phyloP scores from a whole-genome alignment of 2,888 invertebrate genomes.

The Lepidocyrtoides sp. region DNA sequence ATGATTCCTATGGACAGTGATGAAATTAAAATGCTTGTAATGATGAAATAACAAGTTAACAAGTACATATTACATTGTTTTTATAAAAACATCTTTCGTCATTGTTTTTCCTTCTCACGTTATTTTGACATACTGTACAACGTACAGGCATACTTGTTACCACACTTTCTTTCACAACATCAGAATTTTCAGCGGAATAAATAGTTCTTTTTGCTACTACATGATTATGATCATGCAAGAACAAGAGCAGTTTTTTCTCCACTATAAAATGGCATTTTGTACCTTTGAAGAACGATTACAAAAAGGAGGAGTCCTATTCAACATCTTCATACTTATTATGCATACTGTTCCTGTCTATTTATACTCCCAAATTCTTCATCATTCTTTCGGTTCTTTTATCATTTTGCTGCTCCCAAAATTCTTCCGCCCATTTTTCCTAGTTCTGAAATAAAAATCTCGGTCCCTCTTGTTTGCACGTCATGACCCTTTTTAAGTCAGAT shows the following conservation, averaged over 20 bases:
- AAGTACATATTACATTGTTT: too few relatives aligned
- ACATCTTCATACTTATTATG: background rate
- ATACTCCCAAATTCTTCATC: background rate
- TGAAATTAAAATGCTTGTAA: too few relatives aligned
- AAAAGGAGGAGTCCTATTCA: too few relatives aligned
- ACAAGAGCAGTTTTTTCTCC: background rate
- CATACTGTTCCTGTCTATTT: background rate
- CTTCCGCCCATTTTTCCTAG: background rate
- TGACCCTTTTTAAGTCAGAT: slow-evolving; percentile 63
- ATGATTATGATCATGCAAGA: background rate
- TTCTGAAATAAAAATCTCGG: background rate
- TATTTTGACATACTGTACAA: too few relatives aligned
- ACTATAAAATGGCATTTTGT: background rate
- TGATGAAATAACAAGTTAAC: too few relatives aligned
- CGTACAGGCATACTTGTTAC: too few relatives aligned
- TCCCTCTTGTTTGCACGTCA: slow-evolving; percentile 68
- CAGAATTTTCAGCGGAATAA: too few relatives aligned
- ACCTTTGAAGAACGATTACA: background rate
- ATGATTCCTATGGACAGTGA: too few relatives aligned
- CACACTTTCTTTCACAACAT: too few relatives aligned
- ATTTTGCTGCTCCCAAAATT: slow-evolving; percentile 14
- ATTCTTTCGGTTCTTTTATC: slow-evolving; percentile 4
- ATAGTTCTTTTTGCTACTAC: too few relatives aligned
- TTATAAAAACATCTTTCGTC: too few relatives aligned
- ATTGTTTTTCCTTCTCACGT: too few relatives aligned